phyloP scores from a whole-genome alignment of 37 sponge, comb jelly and placozoan genomes.

The Agelas oroides region DNA sequence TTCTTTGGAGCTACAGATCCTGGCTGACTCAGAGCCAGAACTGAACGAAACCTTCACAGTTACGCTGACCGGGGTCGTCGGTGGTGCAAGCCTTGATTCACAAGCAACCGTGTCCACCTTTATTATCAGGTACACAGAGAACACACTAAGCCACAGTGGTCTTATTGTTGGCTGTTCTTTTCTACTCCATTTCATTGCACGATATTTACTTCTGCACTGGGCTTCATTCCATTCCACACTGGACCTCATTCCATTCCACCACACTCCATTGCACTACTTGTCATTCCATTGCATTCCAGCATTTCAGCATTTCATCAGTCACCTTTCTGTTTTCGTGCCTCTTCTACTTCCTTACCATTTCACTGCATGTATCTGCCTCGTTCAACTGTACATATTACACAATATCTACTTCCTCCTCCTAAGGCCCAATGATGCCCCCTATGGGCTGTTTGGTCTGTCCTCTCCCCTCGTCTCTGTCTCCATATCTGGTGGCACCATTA shows the following conservation, averaged over 20 bases:
- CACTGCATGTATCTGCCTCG: too few species aligned
- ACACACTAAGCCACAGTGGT: too few species aligned
- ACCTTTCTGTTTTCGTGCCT: too few species aligned
- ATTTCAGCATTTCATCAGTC: too few species aligned
- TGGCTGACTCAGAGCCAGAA: constrained; percentile 75
- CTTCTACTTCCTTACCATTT: too few species aligned
- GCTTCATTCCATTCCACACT: too few species aligned
- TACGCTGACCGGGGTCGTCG: constrained; percentile 48
- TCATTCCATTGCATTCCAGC: too few species aligned
- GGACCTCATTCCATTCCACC: too few species aligned
- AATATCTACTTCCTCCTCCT: neutral
- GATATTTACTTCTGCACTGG: neutral
- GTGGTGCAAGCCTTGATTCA: constrained; percentile 56
- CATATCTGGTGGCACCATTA: neutral
- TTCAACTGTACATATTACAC: too few species aligned
- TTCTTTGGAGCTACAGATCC: constrained; percentile 46
- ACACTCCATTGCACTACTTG: too few species aligned
- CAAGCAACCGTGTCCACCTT: constrained; percentile 45
- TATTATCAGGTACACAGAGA: constrained; percentile 44
- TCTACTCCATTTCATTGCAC: neutral
- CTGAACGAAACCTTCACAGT: constrained; percentile 74
- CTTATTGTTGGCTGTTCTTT: too few species aligned
- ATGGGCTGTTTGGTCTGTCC: constrained; percentile 22
- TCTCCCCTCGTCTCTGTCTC: neutral
- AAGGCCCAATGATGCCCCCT: neutral